These are phyloP conservation scores for Anoplophora glabripennis DNA, from an alignment of 1,140 invertebrate species.

Conservation along the genomic window DNA sequence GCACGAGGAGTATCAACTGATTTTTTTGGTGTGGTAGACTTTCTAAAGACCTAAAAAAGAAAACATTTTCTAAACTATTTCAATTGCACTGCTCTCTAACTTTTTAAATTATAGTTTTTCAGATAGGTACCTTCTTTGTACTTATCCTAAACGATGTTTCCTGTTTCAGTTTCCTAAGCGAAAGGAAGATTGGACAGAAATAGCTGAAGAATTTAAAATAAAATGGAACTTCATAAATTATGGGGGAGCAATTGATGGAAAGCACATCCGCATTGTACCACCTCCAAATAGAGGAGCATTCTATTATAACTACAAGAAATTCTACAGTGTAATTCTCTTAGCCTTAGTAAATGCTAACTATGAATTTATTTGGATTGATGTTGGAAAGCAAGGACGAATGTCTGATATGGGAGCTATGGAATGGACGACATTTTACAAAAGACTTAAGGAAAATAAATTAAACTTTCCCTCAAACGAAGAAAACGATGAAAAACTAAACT, in stretches of 20 bases:
- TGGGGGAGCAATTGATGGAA: slow-evolving; percentile 16
- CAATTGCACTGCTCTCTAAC: no score
- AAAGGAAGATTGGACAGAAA: slow-evolving; percentile 6
- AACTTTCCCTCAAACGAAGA: no score
- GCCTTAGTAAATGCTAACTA: slow-evolving; percentile 6
- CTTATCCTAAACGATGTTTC: no score
- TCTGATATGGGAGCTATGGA: slow-evolving; percentile 14
- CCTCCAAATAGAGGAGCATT: not conserved
- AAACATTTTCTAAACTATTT: no score
- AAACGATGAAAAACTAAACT: slow-evolving; percentile 32
- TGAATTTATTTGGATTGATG: slow-evolving; percentile 12
- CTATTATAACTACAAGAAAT: slow-evolving; percentile 19
- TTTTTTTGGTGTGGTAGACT: no score
- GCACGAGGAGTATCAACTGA: no score
- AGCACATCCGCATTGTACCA: slow-evolving; percentile 16
- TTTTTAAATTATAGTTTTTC: no score
- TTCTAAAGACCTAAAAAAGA: no score
- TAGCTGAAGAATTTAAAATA: slow-evolving; percentile 2
- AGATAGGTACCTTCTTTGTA: no score
- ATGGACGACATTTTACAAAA: no score
- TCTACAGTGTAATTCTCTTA: slow-evolving; percentile 13
- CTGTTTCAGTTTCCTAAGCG: slow-evolving; percentile 2
- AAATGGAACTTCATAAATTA: slow-evolving; percentile 15
- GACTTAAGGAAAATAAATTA: no score
- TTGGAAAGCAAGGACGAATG: slow-evolving; percentile 11